Evolutionary conservation across 2,888 invertebrate species (phyloP).

Genomic region (Caenorhabditis doughertyi): DNA sequence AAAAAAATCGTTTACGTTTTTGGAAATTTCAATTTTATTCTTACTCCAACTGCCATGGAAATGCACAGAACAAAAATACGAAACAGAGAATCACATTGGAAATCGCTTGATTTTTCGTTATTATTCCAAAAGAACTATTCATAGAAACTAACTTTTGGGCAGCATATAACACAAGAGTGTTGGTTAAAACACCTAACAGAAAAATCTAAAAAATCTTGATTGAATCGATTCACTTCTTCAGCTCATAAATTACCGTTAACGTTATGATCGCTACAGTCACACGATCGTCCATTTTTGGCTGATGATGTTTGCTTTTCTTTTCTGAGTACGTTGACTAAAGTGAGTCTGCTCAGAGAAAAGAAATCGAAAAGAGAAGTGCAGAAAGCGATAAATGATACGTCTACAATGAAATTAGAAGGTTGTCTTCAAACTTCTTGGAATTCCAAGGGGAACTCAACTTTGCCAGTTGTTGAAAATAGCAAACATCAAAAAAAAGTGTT

Average conservation of each 20-base stretch:
- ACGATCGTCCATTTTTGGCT: not conserved
- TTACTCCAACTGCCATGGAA: constrained; percentile 19
- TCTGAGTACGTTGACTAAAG: not conserved
- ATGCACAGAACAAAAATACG: not conserved
- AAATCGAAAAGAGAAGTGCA: too few species aligned
- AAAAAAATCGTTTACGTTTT: not conserved
- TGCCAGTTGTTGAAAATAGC: too few species aligned
- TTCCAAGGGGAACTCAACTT: too few species aligned
- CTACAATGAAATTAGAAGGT: too few species aligned
- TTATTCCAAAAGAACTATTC: constrained; percentile 22
- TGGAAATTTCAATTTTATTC: not conserved
- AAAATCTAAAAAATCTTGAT: constrained; percentile 1
- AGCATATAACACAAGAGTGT: constrained; percentile 14
- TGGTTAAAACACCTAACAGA: not conserved
- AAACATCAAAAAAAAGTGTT: too few species aligned
- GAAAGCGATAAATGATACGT: too few species aligned
- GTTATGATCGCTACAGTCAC: constrained; percentile 1
- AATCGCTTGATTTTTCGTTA: constrained; percentile 16
- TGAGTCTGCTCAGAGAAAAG: too few species aligned
- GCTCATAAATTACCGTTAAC: not conserved
- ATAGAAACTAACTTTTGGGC: not conserved
- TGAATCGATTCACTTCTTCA: not conserved
- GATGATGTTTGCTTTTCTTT: too few species aligned
- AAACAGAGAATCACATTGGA: constrained; percentile 2
- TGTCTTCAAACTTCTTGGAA: too few species aligned